Percentiles rank a stretch among this genome's conserved stretches.
phyloP scores from a whole-genome alignment of 2,113 vertebrate species.

The Eleginops maclovinus region DNA sequence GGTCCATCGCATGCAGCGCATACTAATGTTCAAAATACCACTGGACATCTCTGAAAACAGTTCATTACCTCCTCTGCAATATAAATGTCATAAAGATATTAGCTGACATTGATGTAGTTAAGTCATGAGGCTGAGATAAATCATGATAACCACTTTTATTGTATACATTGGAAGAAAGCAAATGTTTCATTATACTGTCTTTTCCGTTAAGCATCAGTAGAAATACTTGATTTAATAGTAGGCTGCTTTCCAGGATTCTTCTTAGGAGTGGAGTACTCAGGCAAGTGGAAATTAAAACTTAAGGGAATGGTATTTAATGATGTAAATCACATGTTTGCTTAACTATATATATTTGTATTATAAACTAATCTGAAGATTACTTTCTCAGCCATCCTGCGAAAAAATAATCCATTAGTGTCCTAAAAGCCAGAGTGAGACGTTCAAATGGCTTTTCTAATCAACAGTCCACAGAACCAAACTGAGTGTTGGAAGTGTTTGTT shows the following conservation, averaged over 20 bases:
- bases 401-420: background rate
- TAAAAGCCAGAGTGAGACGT: background rate
- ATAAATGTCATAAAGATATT: constrained; percentile 23
- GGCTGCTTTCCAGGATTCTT: background rate
- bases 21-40: constrained; percentile 29
- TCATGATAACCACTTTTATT: background rate
- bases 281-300: background rate
- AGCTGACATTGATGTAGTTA: constrained; percentile 9
- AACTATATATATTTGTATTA: background rate
- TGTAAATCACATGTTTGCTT: no score
- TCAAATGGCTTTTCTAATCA: no score
- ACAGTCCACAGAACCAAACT: no score
- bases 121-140: background rate
- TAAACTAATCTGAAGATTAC: background rate
- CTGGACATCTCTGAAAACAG: background rate
- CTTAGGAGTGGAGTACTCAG: background rate
- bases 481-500: background rate
- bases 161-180: background rate
- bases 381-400: background rate
- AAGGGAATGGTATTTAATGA: background rate
- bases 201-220: background rate
- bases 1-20: background rate
- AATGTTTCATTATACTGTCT: background rate
- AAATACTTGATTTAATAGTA: background rate
- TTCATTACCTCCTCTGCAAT: constrained; percentile 23